Evolutionary conservation across 2,797 vertebrate genomes (phyloP).

Genomic region (Pipistrellus pygmaeus): DNA sequence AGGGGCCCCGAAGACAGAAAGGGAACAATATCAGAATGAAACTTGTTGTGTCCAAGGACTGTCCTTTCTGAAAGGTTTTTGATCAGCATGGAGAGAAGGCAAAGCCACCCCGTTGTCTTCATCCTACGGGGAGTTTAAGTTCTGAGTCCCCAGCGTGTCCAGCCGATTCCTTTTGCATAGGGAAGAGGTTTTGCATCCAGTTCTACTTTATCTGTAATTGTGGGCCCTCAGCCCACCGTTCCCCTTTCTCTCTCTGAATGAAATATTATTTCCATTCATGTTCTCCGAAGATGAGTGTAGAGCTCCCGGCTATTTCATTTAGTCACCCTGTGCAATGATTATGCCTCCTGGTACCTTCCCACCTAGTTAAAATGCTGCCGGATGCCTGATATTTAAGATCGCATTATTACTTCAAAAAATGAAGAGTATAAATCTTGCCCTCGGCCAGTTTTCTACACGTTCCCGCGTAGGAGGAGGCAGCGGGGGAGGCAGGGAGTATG

Average conservation of each 20-base stretch:
- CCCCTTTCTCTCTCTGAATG: slow-evolving; percentile 34
- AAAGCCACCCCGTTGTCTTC: slow-evolving; percentile 29
- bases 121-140: neutral
- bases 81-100: neutral
- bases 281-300: slow-evolving; percentile 59
- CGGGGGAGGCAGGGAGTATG: accelerated
- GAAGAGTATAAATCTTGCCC: neutral
- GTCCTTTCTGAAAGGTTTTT: slow-evolving; percentile 17
- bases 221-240: neutral
- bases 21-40: slow-evolving; percentile 45
- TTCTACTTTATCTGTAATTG: neutral
- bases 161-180: neutral
- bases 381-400: neutral
- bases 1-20: slow-evolving; percentile 52
- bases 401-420: slow-evolving; percentile 32
- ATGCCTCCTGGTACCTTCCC: neutral
- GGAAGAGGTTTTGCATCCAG: slow-evolving; percentile 25
- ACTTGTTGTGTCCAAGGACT: slow-evolving; percentile 40
- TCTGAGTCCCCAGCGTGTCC: slow-evolving; percentile 8
- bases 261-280: slow-evolving; percentile 63
- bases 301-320: slow-evolving; percentile 7
- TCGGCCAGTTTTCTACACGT: neutral
- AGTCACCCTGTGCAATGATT: slow-evolving; percentile 19
- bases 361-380: slow-evolving; percentile 38
- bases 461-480: neutral